A percentile compares a stretch with the other conserved stretches of the same genome.
Evolutionary conservation across 2,888 invertebrate genomes (phyloP).

Genomic region (Andrena hattorfiana): DNA sequence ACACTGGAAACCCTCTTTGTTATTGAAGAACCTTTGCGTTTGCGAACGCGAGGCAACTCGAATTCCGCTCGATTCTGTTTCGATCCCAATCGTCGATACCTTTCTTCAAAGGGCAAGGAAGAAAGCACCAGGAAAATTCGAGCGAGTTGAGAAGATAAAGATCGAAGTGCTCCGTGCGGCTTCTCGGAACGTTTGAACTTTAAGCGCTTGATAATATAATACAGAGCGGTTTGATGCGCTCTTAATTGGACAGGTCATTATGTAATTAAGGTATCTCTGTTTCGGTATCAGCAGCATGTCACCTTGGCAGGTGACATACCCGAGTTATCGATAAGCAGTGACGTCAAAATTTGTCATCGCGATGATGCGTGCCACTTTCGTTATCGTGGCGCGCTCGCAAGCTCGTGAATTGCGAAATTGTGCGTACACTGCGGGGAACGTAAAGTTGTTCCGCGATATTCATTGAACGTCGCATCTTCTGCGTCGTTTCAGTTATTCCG

Average conservation of each 20-base stretch:
- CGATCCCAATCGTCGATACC: too few relatives aligned
- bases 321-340: neutral
- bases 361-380: conserved; percentile 1
- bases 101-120: too few relatives aligned
- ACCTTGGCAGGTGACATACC: conserved; percentile 29
- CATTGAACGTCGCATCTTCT: too few relatives aligned
- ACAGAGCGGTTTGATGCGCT: neutral
- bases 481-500: neutral
- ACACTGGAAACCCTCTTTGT: too few relatives aligned
- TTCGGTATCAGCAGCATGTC: conserved; percentile 24
- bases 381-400: neutral
- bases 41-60: too few relatives aligned
- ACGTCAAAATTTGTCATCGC: conserved; percentile 25
- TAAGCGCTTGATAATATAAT: neutral
- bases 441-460: too few relatives aligned
- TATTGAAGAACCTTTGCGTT: too few relatives aligned
- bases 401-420: neutral
- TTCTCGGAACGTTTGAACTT: neutral
- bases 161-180: too few relatives aligned
- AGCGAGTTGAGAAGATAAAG: too few relatives aligned
- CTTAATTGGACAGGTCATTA: conserved; percentile 11
- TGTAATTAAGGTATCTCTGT: conserved; percentile 33
- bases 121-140: too few relatives aligned
- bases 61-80: too few relatives aligned
- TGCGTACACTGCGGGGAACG: too few relatives aligned